phyloP scores from a whole-genome alignment of 2,113 vertebrate species.

The Lynx canadensis region DNA sequence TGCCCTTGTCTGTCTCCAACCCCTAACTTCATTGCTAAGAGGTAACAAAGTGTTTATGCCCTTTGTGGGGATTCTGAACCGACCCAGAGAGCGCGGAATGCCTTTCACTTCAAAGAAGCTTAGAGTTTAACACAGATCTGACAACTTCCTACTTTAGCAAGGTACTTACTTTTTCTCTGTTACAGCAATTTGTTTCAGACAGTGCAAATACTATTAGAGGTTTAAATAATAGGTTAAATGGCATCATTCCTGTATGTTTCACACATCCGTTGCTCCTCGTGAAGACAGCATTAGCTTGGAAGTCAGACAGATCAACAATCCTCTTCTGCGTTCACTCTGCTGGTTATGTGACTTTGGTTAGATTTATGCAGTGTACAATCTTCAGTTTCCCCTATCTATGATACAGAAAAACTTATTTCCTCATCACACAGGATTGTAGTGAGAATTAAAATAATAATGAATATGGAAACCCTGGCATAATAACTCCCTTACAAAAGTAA shows the following conservation, averaged over 20 bases:
- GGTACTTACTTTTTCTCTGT: neutral
- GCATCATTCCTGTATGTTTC: neutral
- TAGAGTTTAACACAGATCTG: neutral
- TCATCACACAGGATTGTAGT: neutral
- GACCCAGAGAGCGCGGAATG: neutral
- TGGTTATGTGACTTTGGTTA: neutral
- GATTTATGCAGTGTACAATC: neutral
- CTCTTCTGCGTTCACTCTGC: neutral
- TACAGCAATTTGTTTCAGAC: neutral
- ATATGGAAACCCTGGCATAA: neutral
- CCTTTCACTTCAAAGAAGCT: neutral
- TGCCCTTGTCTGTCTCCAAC: neutral
- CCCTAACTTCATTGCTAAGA: neutral
- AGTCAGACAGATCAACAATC: neutral
- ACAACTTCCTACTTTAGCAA: neutral
- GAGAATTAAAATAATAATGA: neutral
- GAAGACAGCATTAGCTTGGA: neutral
- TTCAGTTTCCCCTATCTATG: neutral
- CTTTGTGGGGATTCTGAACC: neutral
- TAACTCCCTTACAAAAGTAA: neutral
- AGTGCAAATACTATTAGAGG: neutral
- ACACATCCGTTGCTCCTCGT: neutral
- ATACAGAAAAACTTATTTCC: neutral
- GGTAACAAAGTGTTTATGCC: neutral
- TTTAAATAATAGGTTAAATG: neutral